phyloP scores from a whole-genome alignment of 2,113 vertebrate species.

The Oceanodroma tethys region DNA sequence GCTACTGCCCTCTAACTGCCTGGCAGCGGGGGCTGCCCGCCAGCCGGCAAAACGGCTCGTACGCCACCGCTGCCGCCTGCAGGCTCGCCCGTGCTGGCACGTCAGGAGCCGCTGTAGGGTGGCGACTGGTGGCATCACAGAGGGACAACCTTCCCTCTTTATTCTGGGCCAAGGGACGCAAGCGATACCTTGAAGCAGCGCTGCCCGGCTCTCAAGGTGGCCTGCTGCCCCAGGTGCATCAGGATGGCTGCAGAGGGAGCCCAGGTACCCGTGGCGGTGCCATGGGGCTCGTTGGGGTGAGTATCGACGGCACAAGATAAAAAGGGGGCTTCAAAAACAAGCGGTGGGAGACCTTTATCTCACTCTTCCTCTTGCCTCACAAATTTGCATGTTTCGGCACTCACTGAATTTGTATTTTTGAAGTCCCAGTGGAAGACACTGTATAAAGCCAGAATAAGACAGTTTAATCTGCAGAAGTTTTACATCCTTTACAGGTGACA shows the following conservation, averaged over 20 bases:
- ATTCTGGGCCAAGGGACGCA: background rate
- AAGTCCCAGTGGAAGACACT: background rate
- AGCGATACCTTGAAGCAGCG: background rate
- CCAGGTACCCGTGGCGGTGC: accelerated
- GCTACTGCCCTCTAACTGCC: background rate
- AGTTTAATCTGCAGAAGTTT: background rate
- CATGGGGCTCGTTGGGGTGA: background rate
- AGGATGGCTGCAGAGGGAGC: background rate
- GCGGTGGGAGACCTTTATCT: background rate
- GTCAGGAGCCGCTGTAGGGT: accelerated
- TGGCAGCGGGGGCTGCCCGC: background rate
- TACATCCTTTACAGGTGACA: background rate
- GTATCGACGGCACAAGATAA: background rate
- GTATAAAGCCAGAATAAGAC: background rate
- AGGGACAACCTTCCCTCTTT: background rate
- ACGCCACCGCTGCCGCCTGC: background rate
- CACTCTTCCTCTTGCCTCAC: background rate
- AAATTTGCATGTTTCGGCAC: background rate
- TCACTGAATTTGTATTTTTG: background rate
- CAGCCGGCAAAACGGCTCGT: accelerated
- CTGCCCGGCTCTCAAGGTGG: background rate
- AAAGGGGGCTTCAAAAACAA: background rate
- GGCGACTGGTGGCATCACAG: background rate
- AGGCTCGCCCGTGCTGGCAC: background rate
- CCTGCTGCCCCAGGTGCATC: background rate